These are phyloP conservation scores for Pomatostomus ruficeps DNA, from an alignment of 2,113 vertebrate species.

Conservation along the genomic window DNA sequence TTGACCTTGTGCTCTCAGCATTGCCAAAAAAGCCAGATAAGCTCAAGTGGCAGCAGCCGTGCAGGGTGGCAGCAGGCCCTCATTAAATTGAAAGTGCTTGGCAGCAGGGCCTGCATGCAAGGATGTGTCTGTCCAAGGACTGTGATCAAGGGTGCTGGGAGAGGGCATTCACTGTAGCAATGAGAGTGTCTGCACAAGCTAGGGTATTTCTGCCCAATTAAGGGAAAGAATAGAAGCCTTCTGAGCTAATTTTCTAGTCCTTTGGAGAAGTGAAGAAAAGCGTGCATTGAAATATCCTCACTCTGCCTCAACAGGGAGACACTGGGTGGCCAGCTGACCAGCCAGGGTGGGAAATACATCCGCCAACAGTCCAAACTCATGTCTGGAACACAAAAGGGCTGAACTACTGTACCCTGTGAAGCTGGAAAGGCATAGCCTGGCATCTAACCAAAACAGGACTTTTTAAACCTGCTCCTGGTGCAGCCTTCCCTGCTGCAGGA, in stretches of 20 bases:
- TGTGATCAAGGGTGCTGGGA: neutral
- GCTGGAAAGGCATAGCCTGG: neutral
- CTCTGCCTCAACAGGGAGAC: neutral
- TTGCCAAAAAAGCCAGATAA: neutral
- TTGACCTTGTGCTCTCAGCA: neutral
- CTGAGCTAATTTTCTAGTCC: neutral
- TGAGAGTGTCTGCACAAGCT: neutral
- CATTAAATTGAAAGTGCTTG: neutral
- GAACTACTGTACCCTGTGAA: neutral
- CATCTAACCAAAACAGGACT: neutral
- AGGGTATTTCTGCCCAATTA: slow-evolving; percentile 41
- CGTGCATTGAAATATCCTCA: neutral
- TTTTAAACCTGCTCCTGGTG: neutral
- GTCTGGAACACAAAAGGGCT: neutral
- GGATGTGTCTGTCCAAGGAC: neutral
- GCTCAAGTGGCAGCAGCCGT: neutral
- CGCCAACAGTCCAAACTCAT: neutral
- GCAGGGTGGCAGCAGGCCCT: neutral
- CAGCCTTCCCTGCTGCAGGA: neutral
- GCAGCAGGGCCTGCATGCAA: neutral
- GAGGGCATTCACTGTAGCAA: neutral
- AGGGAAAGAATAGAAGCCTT: neutral
- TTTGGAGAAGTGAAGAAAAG: slow-evolving; percentile 1
- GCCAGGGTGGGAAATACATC: neutral
- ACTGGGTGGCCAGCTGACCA: neutral